A percentile compares a stretch with the other conserved stretches of the same genome.
These are phyloP conservation scores for Ctenosaura bakeri DNA, from an alignment of 2,797 vertebrate species.

Conservation along the genomic window DNA sequence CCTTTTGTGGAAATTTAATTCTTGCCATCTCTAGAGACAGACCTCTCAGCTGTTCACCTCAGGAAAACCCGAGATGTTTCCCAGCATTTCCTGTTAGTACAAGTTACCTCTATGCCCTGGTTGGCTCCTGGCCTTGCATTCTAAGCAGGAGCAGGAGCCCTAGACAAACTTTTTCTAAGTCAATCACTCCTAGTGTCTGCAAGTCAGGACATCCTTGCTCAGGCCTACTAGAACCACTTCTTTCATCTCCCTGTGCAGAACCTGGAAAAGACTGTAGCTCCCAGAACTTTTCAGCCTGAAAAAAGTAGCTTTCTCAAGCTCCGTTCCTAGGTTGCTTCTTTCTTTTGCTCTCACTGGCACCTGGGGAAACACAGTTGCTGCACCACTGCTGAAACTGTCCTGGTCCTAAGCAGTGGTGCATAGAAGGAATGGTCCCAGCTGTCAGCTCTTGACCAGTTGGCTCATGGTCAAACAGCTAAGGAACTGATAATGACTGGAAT, in stretches of 20 bases:
- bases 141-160: background rate
- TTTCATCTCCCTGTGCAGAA: background rate
- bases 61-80: background rate
- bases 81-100: background rate
- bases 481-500: background rate
- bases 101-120: background rate
- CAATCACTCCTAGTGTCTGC: background rate
- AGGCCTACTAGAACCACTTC: too few relatives aligned
- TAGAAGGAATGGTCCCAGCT: background rate
- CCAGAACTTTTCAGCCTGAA: too few relatives aligned
- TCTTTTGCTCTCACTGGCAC: background rate
- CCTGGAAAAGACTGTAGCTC: too few relatives aligned
- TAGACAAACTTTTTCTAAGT: background rate
- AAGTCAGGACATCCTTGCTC: background rate
- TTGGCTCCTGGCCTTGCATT: background rate
- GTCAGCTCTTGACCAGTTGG: background rate
- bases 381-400: background rate
- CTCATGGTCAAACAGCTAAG: background rate
- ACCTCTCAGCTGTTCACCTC: background rate
- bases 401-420: background rate
- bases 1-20: background rate
- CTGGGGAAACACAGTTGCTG: background rate
- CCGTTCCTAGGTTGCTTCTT: background rate
- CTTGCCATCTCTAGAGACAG: background rate
- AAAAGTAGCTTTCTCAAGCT: too few relatives aligned